Conservation (phyloP, 2,888 invertebrate genomes). For the Luperina testacea region DNA sequence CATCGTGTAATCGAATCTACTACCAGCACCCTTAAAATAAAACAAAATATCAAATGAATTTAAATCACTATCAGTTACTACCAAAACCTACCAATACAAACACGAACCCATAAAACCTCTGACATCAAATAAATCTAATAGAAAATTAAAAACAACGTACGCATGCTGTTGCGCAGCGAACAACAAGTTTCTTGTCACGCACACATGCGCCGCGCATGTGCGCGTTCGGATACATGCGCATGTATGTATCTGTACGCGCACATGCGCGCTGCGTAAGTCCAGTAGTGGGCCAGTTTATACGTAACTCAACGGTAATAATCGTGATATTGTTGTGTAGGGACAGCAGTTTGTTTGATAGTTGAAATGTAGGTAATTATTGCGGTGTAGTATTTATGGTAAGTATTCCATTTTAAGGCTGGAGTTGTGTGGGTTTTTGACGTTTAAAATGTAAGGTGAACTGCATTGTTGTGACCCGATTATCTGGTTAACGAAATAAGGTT, state of each 20-base stretch:
- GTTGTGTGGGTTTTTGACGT: constrained; percentile 17
- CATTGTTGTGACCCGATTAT: neutral
- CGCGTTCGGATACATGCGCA: constrained; percentile 12
- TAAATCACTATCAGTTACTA: constrained; percentile 33
- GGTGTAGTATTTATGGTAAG: neutral
- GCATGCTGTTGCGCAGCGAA: constrained; percentile 60
- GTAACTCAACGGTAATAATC: constrained; percentile 89
- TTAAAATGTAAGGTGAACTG: neutral
- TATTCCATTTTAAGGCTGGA: neutral
- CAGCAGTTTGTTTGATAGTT: constrained; percentile 66
- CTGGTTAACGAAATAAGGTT: neutral
- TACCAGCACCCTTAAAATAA: neutral
- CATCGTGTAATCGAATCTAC: constrained; percentile 15
- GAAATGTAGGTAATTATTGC: constrained; percentile 39
- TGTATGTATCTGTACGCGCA: constrained; percentile 73
- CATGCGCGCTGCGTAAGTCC: constrained; percentile 83
- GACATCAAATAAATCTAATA: constrained; percentile 68
- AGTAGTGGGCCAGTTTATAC: constrained; percentile 87
- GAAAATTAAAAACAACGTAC: constrained; percentile 66
- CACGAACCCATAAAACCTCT: constrained; percentile 60
- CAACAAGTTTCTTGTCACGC: constrained; percentile 69
- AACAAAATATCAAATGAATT: constrained; percentile 33
- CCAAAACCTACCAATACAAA: constrained; percentile 57
- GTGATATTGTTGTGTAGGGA: constrained; percentile 84
- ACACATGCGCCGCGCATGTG: constrained; percentile 40